Conservation (phyloP, 2,797 vertebrate genomes). For the Naso thynnoides region DNA sequence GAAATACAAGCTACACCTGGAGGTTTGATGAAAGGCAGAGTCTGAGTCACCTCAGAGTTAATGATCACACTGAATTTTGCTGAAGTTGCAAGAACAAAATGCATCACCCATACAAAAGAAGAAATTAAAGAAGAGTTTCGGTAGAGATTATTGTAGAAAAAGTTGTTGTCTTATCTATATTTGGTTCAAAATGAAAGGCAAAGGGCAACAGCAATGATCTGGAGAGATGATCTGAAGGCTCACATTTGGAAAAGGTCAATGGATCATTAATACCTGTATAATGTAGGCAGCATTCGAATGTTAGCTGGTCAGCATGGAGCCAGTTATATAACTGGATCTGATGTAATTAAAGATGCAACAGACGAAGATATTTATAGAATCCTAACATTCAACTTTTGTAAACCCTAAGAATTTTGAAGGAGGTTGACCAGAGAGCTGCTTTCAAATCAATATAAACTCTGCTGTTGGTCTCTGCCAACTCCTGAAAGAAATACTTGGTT, state of each 20-base stretch:
- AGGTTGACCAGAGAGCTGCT: too few species aligned
- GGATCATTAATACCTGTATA: not conserved
- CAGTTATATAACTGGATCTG: not conserved
- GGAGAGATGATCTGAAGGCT: too few species aligned
- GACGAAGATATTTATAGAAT: not conserved
- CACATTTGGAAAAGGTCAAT: not conserved
- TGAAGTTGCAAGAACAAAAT: not conserved
- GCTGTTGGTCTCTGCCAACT: not conserved
- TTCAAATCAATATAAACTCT: too few species aligned
- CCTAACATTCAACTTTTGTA: not conserved
- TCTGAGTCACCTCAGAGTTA: constrained; percentile 13
- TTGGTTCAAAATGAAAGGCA: too few species aligned
- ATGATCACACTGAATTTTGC: not conserved
- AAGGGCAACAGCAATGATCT: too few species aligned
- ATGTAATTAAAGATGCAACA: not conserved
- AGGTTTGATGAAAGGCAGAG: not conserved
- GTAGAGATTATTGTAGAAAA: not conserved
- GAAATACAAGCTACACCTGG: constrained; percentile 3
- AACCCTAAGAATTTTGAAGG: not conserved
- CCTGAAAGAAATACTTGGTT: too few species aligned
- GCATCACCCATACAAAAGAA: not conserved
- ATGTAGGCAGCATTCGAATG: too few species aligned
- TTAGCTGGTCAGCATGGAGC: too few species aligned
- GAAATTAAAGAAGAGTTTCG: not conserved
- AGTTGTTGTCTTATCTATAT: not conserved